A percentile compares a stretch with the other conserved stretches of the same genome.
Evolutionary conservation across 2,797 vertebrate species (phyloP).

Genomic region (Helarctos malayanus): DNA sequence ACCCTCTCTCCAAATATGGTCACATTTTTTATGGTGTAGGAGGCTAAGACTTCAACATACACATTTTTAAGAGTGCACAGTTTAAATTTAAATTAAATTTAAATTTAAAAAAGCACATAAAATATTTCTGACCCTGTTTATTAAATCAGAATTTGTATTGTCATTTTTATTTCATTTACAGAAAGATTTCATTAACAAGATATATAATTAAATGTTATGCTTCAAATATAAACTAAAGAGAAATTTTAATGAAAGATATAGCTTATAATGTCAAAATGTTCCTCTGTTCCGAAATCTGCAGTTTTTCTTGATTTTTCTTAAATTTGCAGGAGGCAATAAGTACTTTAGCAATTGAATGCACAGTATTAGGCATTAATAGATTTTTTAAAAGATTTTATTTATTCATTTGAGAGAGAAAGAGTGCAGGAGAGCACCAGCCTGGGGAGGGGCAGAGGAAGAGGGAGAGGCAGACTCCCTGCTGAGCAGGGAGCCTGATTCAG

Average conservation of each 20-base stretch:
- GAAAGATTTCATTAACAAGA: not conserved
- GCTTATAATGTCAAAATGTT: not conserved
- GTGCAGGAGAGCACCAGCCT: no score
- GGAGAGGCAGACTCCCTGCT: not conserved
- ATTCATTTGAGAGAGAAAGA: not conserved
- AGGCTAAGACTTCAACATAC: no score
- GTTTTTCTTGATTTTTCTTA: not conserved
- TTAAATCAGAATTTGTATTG: not conserved
- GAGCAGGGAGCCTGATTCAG: not conserved
- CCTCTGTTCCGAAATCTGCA: not conserved
- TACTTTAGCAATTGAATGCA: not conserved
- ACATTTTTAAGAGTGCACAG: not conserved
- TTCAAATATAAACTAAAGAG: not conserved
- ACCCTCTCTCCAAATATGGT: not conserved
- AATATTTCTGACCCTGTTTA: not conserved
- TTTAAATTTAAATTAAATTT: not conserved
- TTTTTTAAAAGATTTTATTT: not conserved
- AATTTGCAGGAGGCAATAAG: not conserved
- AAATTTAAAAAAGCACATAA: not conserved
- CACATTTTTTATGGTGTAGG: not conserved
- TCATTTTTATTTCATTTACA: slow-evolving; percentile 33
- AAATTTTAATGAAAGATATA: not conserved
- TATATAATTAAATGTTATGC: not conserved
- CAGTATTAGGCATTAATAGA: not conserved
- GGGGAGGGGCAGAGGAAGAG: not conserved